Evolutionary conservation across 1,140 invertebrate species (phyloP), one percentile per base, ranked within the genome.

Genomic region (Homalodisca vitripennis): DNA sequence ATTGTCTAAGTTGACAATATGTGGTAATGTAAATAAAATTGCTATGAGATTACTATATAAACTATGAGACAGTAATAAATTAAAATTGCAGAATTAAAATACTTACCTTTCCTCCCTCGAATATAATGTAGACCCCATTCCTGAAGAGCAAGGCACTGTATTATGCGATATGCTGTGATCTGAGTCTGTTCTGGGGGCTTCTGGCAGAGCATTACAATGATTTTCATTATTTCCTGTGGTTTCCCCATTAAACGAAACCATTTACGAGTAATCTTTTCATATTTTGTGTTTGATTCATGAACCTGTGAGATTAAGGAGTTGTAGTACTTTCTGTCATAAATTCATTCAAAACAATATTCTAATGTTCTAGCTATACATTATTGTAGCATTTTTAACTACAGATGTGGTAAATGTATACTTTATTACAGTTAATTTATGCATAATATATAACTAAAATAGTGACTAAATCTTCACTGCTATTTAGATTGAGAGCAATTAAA

Each of bases 81-180:
- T 10, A 41, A 41, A 10, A 41, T 41, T 51, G 48, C 22, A 3
- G 3, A 3, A n/a, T n/a, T 41, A 17, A 41, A 41, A 41, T 10
- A 26, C 55, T 29, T 3, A 60, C 55, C 55, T 60, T 60, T 60
- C 22, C 55, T 2, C 12, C 55, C 27, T 10, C 55, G 55, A 27
- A 60, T 60, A 26, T 60, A 60, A n/a, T 60, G 55, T 24, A 27
- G 55, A 10, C 55, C 55, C 55, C 55, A 60, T 13, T 60, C 55
- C 55, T 60, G 55, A n/a, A 6, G 55, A 22, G 55, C 55, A 22
- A 60, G 26, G 55, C 22, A 6, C 3, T 26, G 26, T 26, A 60
- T 3, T 24, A 60, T 10, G 14, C 55, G 14, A 26, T 60, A 60
- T 24, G 55, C 55, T 6, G 55, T 10, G 2, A 60, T n/a, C 10